phyloP scores from a whole-genome alignment of 2,113 vertebrate species.

The Amazona vittata region DNA sequence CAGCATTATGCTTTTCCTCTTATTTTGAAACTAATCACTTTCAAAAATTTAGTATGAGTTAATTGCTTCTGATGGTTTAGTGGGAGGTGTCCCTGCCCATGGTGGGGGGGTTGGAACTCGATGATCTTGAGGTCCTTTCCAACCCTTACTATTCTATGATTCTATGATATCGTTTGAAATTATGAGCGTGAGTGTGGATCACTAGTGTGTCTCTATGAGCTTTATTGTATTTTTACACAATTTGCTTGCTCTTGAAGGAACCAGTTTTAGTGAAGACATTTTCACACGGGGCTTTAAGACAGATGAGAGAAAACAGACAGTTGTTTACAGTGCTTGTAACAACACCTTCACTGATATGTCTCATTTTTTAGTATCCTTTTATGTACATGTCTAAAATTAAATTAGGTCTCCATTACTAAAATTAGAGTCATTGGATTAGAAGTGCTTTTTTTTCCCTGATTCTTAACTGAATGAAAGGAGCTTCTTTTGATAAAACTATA shows the following conservation, averaged over 20 bases:
- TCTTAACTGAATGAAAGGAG: slow-evolving; percentile 61
- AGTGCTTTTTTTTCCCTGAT: slow-evolving; percentile 57
- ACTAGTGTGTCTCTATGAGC: not conserved
- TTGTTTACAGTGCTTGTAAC: slow-evolving; percentile 29
- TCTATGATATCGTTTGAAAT: not conserved
- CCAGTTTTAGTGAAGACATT: not conserved
- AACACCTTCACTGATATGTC: slow-evolving; percentile 52
- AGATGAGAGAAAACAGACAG: not conserved
- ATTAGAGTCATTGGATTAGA: slow-evolving; percentile 73
- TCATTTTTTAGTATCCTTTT: slow-evolving; percentile 61
- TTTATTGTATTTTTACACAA: not conserved
- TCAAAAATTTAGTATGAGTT: not conserved
- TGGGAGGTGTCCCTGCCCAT: too few relatives aligned
- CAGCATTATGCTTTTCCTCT: not conserved
- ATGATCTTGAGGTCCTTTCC: too few relatives aligned
- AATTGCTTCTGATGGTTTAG: not conserved
- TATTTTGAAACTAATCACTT: not conserved
- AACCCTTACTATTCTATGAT: too few relatives aligned
- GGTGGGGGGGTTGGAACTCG: too few relatives aligned
- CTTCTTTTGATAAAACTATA: slow-evolving; percentile 69
- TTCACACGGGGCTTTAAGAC: not conserved
- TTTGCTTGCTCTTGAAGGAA: not conserved
- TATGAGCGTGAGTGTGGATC: not conserved
- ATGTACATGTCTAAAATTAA: slow-evolving; percentile 73
- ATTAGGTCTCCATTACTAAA: slow-evolving; percentile 78